phyloP scores from a whole-genome alignment of 1,140 invertebrate genomes.

The Diabrotica virgifera region DNA sequence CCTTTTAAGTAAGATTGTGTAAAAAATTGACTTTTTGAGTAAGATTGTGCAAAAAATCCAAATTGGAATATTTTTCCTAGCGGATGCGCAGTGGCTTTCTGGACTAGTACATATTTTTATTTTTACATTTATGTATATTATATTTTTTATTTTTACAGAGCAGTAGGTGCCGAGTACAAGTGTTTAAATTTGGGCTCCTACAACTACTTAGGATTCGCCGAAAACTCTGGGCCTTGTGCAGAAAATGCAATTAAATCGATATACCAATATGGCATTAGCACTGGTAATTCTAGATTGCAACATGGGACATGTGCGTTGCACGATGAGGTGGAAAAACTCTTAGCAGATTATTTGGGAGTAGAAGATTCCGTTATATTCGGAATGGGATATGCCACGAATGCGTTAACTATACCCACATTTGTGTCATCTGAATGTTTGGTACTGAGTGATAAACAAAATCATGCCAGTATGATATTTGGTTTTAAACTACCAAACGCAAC shows the following conservation, averaged over 20 bases:
- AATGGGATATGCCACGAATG: conserved; percentile 99
- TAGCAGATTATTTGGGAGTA: conserved; percentile 82
- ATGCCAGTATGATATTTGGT: conserved; percentile 93
- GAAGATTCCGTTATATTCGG: conserved; percentile 94
- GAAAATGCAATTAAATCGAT: conserved; percentile 64
- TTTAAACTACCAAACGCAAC: conserved; percentile 83
- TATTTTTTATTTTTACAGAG: conserved; percentile 53
- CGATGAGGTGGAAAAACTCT: conserved; percentile 75
- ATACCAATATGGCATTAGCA: conserved; percentile 67
- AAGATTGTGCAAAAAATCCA: too few species aligned
- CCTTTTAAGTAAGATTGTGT: too few species aligned
- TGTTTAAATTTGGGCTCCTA: conserved; percentile 91
- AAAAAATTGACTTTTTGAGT: too few species aligned
- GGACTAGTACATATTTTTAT: too few species aligned
- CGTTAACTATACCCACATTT: conserved; percentile 86
- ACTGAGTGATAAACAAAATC: conserved; percentile 88
- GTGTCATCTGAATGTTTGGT: conserved; percentile 82
- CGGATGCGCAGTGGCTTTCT: too few species aligned
- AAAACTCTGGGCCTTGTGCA: conserved; percentile 71
- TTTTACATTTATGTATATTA: too few species aligned
- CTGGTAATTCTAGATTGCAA: conserved; percentile 61
- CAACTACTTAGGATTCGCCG: conserved; percentile 89
- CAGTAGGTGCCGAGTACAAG: conserved; percentile 73
- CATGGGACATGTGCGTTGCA: conserved; percentile 73
- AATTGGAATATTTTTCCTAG: too few species aligned